phyloP scores from a whole-genome alignment of 2,888 invertebrate genomes.

The Portevinia maculata region DNA sequence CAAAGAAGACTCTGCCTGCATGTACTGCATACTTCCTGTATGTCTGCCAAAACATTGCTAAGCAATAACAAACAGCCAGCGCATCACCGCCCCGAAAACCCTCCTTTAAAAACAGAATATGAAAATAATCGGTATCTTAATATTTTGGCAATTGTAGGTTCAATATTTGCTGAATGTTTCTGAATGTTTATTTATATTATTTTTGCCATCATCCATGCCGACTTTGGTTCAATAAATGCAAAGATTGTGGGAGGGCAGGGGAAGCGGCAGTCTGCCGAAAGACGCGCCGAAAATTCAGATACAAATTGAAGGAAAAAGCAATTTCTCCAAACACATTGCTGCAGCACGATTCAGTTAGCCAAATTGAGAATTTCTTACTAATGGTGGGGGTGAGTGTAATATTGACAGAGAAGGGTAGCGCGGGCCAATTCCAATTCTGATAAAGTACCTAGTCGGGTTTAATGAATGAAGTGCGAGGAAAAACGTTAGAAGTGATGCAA shows the following conservation, averaged over 20 bases:
- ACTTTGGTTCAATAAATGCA: constrained; percentile 2
- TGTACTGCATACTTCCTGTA: constrained; percentile 33
- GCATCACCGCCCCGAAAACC: constrained; percentile 1
- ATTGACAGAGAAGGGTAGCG: too few relatives aligned
- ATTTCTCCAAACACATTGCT: constrained; percentile 11
- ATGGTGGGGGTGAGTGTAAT: background rate
- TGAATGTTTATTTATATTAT: constrained; percentile 50
- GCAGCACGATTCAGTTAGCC: background rate
- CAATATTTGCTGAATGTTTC: constrained; percentile 50
- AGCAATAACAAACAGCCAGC: constrained; percentile 8
- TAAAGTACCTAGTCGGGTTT: constrained; percentile 12
- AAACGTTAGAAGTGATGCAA: constrained; percentile 27
- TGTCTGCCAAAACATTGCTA: constrained; percentile 22
- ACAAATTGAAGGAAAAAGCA: constrained; percentile 19
- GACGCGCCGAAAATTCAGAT: background rate
- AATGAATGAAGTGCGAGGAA: constrained; percentile 27
- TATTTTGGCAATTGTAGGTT: constrained; percentile 47
- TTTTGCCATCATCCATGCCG: constrained; percentile 16
- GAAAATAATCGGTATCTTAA: constrained; percentile 30
- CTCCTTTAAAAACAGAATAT: background rate
- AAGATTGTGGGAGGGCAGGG: background rate
- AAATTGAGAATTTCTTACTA: constrained; percentile 33
- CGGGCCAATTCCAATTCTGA: constrained; percentile 4
- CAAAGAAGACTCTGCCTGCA: background rate
- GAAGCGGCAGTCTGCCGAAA: background rate